Percentiles rank a stretch among this genome's conserved stretches.
These are phyloP conservation scores for Pseudotriccus pelzelni DNA, from an alignment of 2,797 vertebrate genomes.

Conservation along the genomic window DNA sequence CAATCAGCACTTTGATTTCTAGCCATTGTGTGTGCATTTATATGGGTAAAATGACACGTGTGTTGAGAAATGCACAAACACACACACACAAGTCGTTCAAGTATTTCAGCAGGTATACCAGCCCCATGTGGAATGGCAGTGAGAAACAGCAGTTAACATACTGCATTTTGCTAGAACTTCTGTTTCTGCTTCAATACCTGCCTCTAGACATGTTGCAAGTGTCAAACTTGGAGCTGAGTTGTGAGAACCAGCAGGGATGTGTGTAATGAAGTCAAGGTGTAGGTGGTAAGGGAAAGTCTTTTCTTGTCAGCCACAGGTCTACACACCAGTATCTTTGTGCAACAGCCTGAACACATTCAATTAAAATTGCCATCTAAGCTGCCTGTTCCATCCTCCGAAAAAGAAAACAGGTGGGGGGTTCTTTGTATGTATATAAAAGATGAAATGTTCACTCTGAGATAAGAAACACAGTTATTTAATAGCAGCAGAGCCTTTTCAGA, in stretches of 20 bases:
- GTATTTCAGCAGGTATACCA: neutral
- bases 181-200: neutral
- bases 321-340: neutral
- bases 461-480: neutral
- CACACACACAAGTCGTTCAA: neutral
- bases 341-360: neutral
- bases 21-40: neutral
- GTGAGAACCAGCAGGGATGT: conserved; percentile 4
- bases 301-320: conserved; percentile 7
- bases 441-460: neutral
- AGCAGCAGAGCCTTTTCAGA: neutral
- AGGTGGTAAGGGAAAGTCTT: neutral
- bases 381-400: neutral
- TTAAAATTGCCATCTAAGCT: conserved; percentile 34
- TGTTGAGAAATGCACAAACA: neutral
- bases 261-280: conserved; percentile 33
- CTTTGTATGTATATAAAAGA: conserved; percentile 13
- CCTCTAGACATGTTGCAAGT: neutral
- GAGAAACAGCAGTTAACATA: neutral
- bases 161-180: neutral
- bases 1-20: neutral
- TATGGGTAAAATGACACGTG: neutral
- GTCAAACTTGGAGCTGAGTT: neutral
- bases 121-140: neutral
- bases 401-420: neutral